Evolutionary conservation across 2,113 vertebrate species (phyloP).

Genomic region (Labeo catla): DNA sequence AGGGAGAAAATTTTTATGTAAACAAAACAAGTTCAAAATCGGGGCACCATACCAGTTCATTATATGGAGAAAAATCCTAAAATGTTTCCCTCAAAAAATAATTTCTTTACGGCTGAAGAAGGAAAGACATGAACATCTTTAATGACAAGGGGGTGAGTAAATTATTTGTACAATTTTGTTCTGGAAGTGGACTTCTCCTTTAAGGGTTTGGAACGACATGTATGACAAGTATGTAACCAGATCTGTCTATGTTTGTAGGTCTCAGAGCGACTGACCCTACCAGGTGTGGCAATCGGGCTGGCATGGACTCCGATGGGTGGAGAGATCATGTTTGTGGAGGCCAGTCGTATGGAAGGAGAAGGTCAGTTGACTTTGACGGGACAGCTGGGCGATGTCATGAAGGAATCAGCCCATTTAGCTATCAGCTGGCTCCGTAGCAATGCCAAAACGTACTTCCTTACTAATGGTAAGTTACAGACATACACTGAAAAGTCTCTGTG

Average conservation of each 20-base stretch:
- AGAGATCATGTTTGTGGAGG: conserved; percentile 98
- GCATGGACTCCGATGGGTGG: conserved; percentile 95
- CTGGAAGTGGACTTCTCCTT: neutral
- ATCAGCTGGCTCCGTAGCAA: conserved; percentile 97
- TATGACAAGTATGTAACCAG: too few relatives aligned
- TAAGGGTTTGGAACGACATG: too few relatives aligned
- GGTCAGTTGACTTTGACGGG: conserved; percentile 94
- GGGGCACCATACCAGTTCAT: too few relatives aligned
- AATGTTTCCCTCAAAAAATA: too few relatives aligned
- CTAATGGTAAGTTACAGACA: conserved; percentile 78
- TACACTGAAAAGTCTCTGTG: neutral
- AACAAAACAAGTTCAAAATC: too few relatives aligned
- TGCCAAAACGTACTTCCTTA: conserved; percentile 88
- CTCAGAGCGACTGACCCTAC: conserved; percentile 89
- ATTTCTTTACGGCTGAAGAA: too few relatives aligned
- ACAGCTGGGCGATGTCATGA: conserved; percentile 95
- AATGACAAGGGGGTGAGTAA: too few relatives aligned
- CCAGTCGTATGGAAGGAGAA: conserved; percentile 94
- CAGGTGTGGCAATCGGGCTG: conserved; percentile 92
- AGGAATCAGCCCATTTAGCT: conserved; percentile 94
- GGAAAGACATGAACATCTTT: too few relatives aligned
- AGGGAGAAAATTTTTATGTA: too few relatives aligned
- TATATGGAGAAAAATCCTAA: too few relatives aligned
- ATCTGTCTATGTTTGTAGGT: conserved; percentile 75
- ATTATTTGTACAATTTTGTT: too few relatives aligned